phyloP scores from a whole-genome alignment of 2,797 vertebrate species.

The Myotis vivesi region DNA sequence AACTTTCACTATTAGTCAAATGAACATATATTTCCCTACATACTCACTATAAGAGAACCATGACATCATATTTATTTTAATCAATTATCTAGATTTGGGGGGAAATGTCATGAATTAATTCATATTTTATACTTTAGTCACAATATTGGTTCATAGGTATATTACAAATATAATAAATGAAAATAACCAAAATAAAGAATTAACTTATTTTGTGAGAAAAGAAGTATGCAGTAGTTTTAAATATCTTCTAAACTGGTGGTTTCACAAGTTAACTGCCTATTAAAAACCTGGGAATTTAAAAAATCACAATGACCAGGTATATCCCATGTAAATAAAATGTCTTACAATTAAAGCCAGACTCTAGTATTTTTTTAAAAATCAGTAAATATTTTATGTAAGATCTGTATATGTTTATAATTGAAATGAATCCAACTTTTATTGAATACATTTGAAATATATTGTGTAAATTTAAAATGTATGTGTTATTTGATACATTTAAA shows the following conservation, averaged over 20 bases:
- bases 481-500: background rate
- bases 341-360: background rate
- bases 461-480: background rate
- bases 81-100: background rate
- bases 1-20: background rate
- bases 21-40: background rate
- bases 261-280: background rate
- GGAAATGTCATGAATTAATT: background rate
- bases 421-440: background rate
- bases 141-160: background rate
- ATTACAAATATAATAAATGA: background rate
- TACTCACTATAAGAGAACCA: background rate
- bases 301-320: background rate
- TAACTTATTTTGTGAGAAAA: background rate
- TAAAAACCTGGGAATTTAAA: background rate
- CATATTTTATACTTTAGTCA: background rate
- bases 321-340: background rate
- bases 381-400: background rate
- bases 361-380: background rate
- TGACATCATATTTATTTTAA: background rate
- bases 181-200: background rate
- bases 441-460: background rate
- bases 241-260: background rate
- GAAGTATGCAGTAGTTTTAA: background rate
- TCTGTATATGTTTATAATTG: background rate